Evolutionary conservation across 2,113 vertebrate genomes (phyloP).

Genomic region (Dipodomys merriami): DNA sequence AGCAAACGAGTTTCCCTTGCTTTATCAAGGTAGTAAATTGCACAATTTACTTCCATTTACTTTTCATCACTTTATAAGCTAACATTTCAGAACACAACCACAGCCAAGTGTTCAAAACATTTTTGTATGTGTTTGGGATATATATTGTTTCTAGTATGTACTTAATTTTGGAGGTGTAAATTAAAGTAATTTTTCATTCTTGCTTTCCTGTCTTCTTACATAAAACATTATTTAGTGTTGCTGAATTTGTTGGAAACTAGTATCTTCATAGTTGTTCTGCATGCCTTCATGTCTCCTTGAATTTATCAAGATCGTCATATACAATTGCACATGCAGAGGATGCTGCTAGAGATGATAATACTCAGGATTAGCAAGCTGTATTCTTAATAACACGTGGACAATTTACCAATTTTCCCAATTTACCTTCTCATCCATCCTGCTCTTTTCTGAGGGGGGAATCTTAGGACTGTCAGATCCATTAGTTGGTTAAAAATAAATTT

Average conservation of each 20-base stretch:
- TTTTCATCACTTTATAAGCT: conserved; percentile 1
- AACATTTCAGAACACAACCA: conserved; percentile 9
- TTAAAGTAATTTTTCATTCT: conserved; percentile 68
- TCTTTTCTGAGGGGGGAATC: conserved; percentile 23
- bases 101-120: not conserved
- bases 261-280: not conserved
- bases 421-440: conserved; percentile 43
- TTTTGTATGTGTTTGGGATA: not conserved
- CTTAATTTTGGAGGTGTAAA: conserved; percentile 61
- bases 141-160: not conserved
- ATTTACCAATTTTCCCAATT: conserved; percentile 57
- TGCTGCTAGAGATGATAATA: conserved; percentile 51
- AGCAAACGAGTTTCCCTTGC: not conserved
- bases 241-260: not conserved
- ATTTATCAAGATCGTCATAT: conserved; percentile 48
- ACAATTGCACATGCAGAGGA: not conserved
- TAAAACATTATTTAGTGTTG: conserved; percentile 39
- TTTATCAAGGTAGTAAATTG: not conserved
- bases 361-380: conserved; percentile 54
- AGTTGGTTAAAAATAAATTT: conserved; percentile 51
- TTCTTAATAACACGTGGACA: conserved; percentile 48
- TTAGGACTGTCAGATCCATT: conserved; percentile 36
- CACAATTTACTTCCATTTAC: not conserved
- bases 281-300: not conserved
- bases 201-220: conserved; percentile 30